Conservation (phyloP, 2,113 vertebrate species). For the Raja brachyura region DNA sequence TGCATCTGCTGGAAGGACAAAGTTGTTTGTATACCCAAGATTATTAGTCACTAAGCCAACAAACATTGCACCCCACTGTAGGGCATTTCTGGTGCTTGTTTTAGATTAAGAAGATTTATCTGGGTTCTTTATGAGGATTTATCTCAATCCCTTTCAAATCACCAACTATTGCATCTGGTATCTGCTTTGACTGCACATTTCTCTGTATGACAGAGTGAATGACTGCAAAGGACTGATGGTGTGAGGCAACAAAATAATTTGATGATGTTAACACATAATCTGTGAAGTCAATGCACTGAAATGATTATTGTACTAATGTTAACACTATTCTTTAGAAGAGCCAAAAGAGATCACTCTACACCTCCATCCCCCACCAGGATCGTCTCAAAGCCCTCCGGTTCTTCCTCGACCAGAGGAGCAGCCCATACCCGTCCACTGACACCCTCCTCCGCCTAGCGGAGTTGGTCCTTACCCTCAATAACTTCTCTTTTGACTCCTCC, state of each 20-base stretch:
- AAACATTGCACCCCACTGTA: not conserved
- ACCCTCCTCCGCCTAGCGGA: too few relatives aligned
- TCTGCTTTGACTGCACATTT: slow-evolving; percentile 22
- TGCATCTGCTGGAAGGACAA: slow-evolving; percentile 19
- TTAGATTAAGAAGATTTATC: not conserved
- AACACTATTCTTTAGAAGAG: not conserved
- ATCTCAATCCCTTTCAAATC: slow-evolving; percentile 25
- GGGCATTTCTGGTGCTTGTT: slow-evolving; percentile 11
- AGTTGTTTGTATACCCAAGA: slow-evolving; percentile 4
- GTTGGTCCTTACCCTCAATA: too few relatives aligned
- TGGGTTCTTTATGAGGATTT: not conserved
- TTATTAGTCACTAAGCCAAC: not conserved
- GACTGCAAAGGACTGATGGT: not conserved
- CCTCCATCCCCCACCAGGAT: too few relatives aligned
- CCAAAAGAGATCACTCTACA: not conserved
- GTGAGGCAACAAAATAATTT: not conserved
- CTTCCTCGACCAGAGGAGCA: too few relatives aligned
- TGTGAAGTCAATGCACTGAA: not conserved
- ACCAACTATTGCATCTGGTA: not conserved
- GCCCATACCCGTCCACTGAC: too few relatives aligned
- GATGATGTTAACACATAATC: not conserved
- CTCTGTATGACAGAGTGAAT: slow-evolving; percentile 6
- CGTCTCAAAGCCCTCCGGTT: too few relatives aligned
- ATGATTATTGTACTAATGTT: not conserved
- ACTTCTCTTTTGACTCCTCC: too few relatives aligned